Base-by-base conservation (phyloP, 1,140 invertebrate genomes). In the Calliopsis andreniformis region DNA sequence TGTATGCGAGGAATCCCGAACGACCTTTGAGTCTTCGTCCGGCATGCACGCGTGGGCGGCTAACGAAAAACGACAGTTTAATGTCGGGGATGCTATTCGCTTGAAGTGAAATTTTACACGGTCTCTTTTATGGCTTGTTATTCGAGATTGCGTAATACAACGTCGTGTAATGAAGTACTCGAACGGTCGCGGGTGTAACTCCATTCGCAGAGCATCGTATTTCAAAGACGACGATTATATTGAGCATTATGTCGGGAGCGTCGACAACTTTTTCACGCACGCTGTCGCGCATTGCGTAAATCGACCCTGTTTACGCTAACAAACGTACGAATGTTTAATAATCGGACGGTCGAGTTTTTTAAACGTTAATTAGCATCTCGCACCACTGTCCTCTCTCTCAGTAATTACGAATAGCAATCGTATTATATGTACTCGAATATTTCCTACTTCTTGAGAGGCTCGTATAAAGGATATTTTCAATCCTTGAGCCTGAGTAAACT, bases 201-300 rank as follows among this genome's bases (percentile, higher is more conserved):
- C 49, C 70, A 72, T 72, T 72, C 70, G 64, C 53, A 53, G 64
- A 64, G 43, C 69, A 72, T 72, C 70, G 59, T 64, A 72, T 72
- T 72, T 72, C 70, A 72, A 64, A 53, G 18, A 6, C 58, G 12
- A 18, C 47, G 59, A 71, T 64, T 23, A 35, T 58, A 43, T 69
- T 23, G 55, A 35, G 42, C 39, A 12, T 4, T 39, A 6, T 30
- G 20, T 12, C 8, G n/a, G 7, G 43, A 5, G 16, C 55, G 39
- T 5, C 42, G 16, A 20, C 16, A 47, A 71, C 55, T 71, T 70
- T 59, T 58, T 59, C 67, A 32, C 0, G 16, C 51, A 28, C 18
- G 12, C 47, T 39, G 23, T 16, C 47, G 10, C 1, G 18, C 43
- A 20, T 63, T 63, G 35, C 23, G 23, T 30, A 53, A 72, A 72